These are phyloP conservation scores for Aspidiotus destructor DNA, from an alignment of 2,888 invertebrate species.

Conservation along the genomic window DNA sequence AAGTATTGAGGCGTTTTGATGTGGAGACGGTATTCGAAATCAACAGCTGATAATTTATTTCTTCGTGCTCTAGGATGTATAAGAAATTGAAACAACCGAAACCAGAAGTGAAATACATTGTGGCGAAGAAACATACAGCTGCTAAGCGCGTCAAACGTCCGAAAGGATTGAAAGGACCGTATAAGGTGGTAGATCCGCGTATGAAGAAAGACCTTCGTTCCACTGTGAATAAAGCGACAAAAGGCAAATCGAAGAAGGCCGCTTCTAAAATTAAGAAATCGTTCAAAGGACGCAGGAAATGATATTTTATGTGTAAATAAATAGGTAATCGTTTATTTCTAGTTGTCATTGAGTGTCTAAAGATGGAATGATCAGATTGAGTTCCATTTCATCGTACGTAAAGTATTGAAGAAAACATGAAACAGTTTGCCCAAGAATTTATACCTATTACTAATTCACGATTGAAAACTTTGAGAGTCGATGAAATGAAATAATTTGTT, in stretches of 20 bases:
- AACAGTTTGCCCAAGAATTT: too few relatives aligned
- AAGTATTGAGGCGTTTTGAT: conserved; percentile 42
- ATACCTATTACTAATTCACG: too few relatives aligned
- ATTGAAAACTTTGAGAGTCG: too few relatives aligned
- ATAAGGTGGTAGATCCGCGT: conserved; percentile 88
- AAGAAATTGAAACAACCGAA: conserved; percentile 76
- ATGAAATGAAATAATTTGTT: too few relatives aligned
- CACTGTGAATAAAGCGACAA: conserved; percentile 49
- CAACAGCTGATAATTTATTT: conserved; percentile 13
- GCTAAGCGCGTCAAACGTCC: conserved; percentile 70
- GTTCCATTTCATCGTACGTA: too few relatives aligned
- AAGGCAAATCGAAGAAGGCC: conserved; percentile 46
- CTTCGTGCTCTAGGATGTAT: conserved; percentile 58
- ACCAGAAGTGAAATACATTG: conserved; percentile 84
- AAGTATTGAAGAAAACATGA: too few relatives aligned
- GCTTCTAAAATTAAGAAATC: conserved; percentile 31
- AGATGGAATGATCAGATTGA: too few relatives aligned
- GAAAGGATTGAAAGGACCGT: conserved; percentile 79
- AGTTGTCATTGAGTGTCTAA: too few relatives aligned
- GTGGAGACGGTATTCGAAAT: background rate
- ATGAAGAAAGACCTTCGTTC: conserved; percentile 88
- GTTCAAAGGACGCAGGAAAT: conserved; percentile 22
- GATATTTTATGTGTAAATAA: background rate
- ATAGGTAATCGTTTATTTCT: too few relatives aligned
- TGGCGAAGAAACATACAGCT: conserved; percentile 76